Percentiles rank a stretch among this genome's conserved stretches.
These are phyloP conservation scores for Sitophilus oryzae DNA, from an alignment of 1,140 invertebrate species.

Conservation along the genomic window DNA sequence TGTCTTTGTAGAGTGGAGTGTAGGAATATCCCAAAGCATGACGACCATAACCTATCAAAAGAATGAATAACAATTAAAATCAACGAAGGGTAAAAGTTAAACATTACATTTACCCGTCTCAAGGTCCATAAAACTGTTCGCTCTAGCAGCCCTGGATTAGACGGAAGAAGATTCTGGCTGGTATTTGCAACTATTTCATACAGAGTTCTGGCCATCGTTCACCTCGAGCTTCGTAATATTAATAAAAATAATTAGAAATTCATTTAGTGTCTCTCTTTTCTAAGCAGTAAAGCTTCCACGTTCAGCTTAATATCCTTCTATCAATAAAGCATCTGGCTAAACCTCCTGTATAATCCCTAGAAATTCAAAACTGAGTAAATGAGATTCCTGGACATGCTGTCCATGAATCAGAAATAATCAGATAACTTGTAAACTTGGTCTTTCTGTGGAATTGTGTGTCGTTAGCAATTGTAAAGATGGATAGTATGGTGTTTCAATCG, in stretches of 20 bases:
- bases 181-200: no score
- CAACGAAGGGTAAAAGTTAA: background rate
- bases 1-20: conserved; percentile 30
- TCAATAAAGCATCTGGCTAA: no score
- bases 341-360: conserved; percentile 52
- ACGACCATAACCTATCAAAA: conserved; percentile 45
- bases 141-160: conserved; percentile 61
- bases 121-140: conserved; percentile 55
- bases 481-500: conserved; percentile 57
- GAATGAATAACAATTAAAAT: background rate
- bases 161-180: conserved; percentile 62
- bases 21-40: conserved; percentile 52
- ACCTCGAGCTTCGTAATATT: no score
- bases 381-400: no score
- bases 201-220: no score
- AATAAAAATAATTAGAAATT: no score
- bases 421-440: conserved; percentile 48
- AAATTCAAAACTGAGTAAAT: conserved; percentile 32
- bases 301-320: no score
- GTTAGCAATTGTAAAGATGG: conserved; percentile 57
- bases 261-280: no score
- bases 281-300: no score
- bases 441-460: conserved; percentile 58
- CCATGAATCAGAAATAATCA: conserved; percentile 36
- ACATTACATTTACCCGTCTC: conserved; percentile 22